Evolutionary conservation across 1,140 invertebrate species (phyloP).

Genomic region (Sycobia sp.): DNA sequence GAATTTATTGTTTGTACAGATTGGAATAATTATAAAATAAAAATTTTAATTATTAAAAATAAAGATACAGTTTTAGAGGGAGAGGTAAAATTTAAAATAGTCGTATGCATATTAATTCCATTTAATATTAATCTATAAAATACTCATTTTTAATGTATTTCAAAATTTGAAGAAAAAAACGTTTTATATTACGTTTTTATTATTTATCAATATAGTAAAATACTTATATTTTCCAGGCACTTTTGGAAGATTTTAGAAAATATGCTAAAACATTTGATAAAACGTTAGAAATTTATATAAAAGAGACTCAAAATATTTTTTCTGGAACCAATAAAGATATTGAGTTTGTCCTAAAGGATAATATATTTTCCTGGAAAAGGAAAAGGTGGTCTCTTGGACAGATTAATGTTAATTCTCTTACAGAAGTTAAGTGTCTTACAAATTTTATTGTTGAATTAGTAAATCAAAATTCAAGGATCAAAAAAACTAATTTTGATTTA

Average conservation of each 20-base stretch:
- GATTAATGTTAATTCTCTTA: conserved; percentile 32
- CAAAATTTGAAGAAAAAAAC: neutral
- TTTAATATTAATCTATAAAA: neutral
- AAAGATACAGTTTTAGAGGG: conserved; percentile 9
- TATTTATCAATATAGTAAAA: neutral
- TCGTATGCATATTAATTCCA: neutral
- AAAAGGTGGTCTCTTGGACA: conserved; percentile 35
- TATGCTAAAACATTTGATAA: conserved; percentile 26
- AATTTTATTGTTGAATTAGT: conserved; percentile 31
- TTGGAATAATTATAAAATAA: conserved; percentile 11
- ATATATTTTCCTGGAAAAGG: conserved; percentile 37
- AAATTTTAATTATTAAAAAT: conserved; percentile 20
- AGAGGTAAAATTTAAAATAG: conserved; percentile 12
- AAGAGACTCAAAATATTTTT: conserved; percentile 36
- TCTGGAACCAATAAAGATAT: conserved; percentile 30
- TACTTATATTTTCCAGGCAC: conserved; percentile 8
- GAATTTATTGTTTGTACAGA: conserved; percentile 9
- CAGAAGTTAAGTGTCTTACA: conserved; percentile 30
- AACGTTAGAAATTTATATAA: conserved; percentile 32
- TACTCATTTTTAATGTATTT: neutral
- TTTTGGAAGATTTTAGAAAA: conserved; percentile 1
- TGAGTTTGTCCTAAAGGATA: conserved; percentile 36
- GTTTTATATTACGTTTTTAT: neutral
- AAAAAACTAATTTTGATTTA: conserved; percentile 12
- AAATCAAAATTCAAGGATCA: conserved; percentile 23